phyloP scores from a whole-genome alignment of 2,113 vertebrate species.

The Cranoglanis bouderius region DNA sequence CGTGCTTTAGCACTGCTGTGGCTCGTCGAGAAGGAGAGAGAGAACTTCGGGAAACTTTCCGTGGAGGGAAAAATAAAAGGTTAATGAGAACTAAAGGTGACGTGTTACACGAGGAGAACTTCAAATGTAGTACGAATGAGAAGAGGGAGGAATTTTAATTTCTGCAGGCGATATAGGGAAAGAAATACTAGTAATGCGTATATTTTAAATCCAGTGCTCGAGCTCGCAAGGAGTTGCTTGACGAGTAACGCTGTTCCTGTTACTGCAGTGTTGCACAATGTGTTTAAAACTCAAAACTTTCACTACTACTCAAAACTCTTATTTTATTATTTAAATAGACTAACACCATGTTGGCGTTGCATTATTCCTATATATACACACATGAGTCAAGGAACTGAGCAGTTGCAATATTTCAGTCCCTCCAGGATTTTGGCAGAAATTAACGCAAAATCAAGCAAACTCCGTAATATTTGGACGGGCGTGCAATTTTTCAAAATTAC shows the following conservation, averaged over 20 bases:
- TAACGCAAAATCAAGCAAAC: too few relatives aligned
- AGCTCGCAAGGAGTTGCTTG: neutral
- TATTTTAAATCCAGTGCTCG: neutral
- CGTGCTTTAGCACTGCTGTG: neutral
- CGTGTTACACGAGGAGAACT: slow-evolving; percentile 10
- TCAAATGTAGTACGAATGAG: neutral
- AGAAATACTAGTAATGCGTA: neutral
- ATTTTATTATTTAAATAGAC: neutral
- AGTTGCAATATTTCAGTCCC: too few relatives aligned
- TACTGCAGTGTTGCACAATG: neutral
- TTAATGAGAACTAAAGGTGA: slow-evolving; percentile 22
- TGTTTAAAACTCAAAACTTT: neutral
- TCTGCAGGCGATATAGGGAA: neutral
- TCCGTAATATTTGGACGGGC: too few relatives aligned
- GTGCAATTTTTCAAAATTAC: too few relatives aligned
- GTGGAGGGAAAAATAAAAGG: neutral
- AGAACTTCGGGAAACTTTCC: slow-evolving; percentile 31
- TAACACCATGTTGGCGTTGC: neutral
- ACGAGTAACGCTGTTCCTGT: neutral
- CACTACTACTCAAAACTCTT: neutral
- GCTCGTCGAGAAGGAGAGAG: neutral
- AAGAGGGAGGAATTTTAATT: neutral
- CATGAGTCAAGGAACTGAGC: too few relatives aligned
- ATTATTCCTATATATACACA: neutral
- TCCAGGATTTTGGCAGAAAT: too few relatives aligned